These are phyloP conservation scores for Phytoseiulus persimilis DNA, from an alignment of 2,888 invertebrate species.

Conservation along the genomic window DNA sequence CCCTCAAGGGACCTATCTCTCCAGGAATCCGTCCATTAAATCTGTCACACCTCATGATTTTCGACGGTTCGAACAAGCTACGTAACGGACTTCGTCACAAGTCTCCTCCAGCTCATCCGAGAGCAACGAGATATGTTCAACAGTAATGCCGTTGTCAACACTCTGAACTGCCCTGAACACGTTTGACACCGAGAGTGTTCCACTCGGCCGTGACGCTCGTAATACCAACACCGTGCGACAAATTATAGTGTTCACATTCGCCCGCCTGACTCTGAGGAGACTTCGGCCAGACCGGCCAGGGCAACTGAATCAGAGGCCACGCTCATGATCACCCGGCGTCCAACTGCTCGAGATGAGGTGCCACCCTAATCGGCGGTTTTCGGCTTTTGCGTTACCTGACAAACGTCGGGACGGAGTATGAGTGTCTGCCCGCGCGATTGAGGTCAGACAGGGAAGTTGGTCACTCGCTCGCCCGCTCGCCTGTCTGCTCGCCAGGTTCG, in stretches of 20 bases:
- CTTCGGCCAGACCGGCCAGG: no score
- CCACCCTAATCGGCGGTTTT: not conserved
- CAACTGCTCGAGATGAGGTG: not conserved
- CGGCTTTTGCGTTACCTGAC: not conserved
- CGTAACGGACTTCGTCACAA: no score
- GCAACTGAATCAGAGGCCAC: no score
- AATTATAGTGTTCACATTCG: not conserved
- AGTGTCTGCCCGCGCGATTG: not conserved
- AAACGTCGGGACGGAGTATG: not conserved
- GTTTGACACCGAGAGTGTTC: not conserved
- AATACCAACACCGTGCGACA: not conserved
- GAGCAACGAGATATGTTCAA: no score
- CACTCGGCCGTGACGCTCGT: not conserved
- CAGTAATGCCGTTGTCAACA: not conserved
- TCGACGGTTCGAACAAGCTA: no score
- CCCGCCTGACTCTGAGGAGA: not conserved
- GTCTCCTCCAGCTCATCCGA: no score
- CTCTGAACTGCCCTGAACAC: not conserved
- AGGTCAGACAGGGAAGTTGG: not conserved
- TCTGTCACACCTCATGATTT: no score
- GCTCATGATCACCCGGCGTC: no score
- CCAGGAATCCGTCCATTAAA: no score
- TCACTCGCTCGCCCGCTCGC: not conserved
- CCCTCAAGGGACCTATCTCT: no score
- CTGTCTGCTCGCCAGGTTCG: not conserved